Conservation (phyloP, 1,140 invertebrate genomes). For the Agrilus planipennis region DNA sequence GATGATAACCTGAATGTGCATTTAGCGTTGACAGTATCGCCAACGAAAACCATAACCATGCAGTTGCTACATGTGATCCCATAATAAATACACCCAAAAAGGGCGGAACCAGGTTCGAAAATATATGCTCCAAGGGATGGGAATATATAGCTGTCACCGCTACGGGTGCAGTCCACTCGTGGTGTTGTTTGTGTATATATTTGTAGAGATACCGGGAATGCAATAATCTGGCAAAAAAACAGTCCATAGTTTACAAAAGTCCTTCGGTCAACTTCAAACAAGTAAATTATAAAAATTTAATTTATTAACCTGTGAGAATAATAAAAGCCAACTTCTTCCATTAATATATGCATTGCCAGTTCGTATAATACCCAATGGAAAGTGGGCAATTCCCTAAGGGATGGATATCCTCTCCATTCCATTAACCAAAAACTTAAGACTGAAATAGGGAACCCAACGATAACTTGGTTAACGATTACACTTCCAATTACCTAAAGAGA, state of each 20-base stretch:
- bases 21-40: slow-evolving; percentile 72
- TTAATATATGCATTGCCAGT: slow-evolving; percentile 61
- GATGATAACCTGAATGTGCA: slow-evolving; percentile 79
- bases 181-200: slow-evolving; percentile 76
- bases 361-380: slow-evolving; percentile 75
- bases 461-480: slow-evolving; percentile 68
- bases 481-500: slow-evolving; percentile 44
- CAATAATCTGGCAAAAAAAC: slow-evolving; percentile 45
- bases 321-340: slow-evolving; percentile 78
- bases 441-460: slow-evolving; percentile 55
- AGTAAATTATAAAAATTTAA: background rate
- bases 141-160: slow-evolving; percentile 76
- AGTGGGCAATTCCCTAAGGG: slow-evolving; percentile 59
- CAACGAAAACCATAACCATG: slow-evolving; percentile 73
- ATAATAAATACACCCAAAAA: slow-evolving; percentile 68
- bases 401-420: slow-evolving; percentile 53
- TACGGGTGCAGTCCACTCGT: slow-evolving; percentile 77
- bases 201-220: slow-evolving; percentile 68
- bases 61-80: slow-evolving; percentile 69
- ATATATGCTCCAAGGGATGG: slow-evolving; percentile 76
- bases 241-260: background rate
- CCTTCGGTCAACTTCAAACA: background rate
- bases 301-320: slow-evolving; percentile 64
- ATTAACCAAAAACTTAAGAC: slow-evolving; percentile 51
- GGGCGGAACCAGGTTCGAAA: slow-evolving; percentile 71